Evolutionary conservation across 2,797 vertebrate genomes (phyloP), one percentile per base, ranked within the genome.

Genomic region (Crax fasciolata): DNA sequence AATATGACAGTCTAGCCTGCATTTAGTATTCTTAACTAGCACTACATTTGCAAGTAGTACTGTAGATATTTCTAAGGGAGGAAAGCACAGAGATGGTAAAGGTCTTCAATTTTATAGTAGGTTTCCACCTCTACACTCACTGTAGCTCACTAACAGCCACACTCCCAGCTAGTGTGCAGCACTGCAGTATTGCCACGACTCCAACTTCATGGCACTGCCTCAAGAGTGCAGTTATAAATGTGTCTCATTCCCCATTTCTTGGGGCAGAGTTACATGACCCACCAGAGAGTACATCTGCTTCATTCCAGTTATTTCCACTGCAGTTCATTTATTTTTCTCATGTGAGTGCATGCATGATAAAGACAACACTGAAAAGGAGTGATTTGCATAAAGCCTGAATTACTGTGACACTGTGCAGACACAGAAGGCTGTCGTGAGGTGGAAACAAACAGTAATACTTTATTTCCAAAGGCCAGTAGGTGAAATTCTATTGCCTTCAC

Each of bases 141-240:
- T 55, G 25, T 7, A 70, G 11, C 10, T 78, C 57, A 48, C 6
- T 32, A 87, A 55, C 3, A 84, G 25, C 20, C 67, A 23, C 7
- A 11, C 13, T 38, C 16, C 10, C 35, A 59, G 23, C 59, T 35
- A 61, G 11, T 2, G 3, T n/a, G 55, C 18, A 70, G 44, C 15
- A n/a, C 23, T 23, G 19, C 14, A 14, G 18, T 2, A 6, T 2
- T 80, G 11, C 57, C 91, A 61, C 28, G 21, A 44, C 19, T 52
- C 32, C n/a, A 63, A 55, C 25, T 51, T 51, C 30, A 39, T 0
- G 2, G 43, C 14, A 79, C 35, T 8, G 13, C 20, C 72, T 51
- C 43, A 70, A n/a, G 15, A 76, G 4, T 15, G 51, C 2, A 2
- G 7, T 28, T 55, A 30, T 11, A 73, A 59, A 11, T 1, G 0